These are phyloP conservation scores for Drosophila fulvimacula DNA, from an alignment of 2,888 invertebrate genomes.

Conservation along the genomic window DNA sequence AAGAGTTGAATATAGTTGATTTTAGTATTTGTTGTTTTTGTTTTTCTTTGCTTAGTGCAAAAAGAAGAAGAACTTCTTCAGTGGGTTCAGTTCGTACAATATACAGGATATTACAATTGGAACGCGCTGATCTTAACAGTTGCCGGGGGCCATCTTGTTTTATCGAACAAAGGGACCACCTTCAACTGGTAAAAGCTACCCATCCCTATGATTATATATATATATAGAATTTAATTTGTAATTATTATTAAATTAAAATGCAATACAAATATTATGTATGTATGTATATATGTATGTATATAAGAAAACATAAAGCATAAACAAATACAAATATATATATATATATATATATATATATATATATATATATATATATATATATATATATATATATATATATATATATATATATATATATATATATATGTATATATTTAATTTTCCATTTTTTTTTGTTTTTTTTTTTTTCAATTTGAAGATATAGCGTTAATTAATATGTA, in stretches of 20 bases:
- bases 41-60: conserved; percentile 70
- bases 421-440: conserved; percentile 38
- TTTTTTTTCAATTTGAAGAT: conserved; percentile 35
- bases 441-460: conserved; percentile 19
- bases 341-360: conserved; percentile 23
- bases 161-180: neutral
- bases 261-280: conserved; percentile 62
- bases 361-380: conserved; percentile 40
- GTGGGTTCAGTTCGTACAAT: conserved; percentile 77
- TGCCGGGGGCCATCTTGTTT: neutral
- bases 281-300: conserved; percentile 27
- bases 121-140: conserved; percentile 4
- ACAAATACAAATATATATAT: conserved; percentile 53
- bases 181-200: conserved; percentile 5
- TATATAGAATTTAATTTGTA: conserved; percentile 27
- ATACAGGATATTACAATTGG: conserved; percentile 33
- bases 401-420: conserved; percentile 48
- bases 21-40: conserved; percentile 30
- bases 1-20: conserved; percentile 47
- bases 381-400: conserved; percentile 29
- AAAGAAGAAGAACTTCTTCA: conserved; percentile 75
- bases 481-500: conserved; percentile 53
- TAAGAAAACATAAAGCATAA: conserved; percentile 57
- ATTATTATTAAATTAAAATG: conserved; percentile 70
- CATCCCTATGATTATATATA: conserved; percentile 8